Percentiles rank a stretch among this genome's conserved stretches.
phyloP scores from a whole-genome alignment of 2,113 vertebrate genomes.

The Empidonax alnorum region DNA sequence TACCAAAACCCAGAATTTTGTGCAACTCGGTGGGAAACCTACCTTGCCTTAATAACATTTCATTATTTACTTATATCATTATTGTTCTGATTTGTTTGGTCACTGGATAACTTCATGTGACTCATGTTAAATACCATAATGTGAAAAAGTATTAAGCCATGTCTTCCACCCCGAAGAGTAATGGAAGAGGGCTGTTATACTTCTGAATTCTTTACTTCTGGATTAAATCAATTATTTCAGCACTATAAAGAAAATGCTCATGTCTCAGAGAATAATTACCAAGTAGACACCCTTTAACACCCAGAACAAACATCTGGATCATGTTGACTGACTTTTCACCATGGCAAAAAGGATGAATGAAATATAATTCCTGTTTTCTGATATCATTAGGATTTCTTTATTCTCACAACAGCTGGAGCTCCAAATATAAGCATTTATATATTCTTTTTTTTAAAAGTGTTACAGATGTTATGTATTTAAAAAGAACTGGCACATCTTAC shows the following conservation, averaged over 20 bases:
- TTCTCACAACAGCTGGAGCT: constrained; percentile 67
- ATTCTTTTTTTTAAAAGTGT: background rate
- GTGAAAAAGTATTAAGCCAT: background rate
- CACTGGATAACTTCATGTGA: background rate
- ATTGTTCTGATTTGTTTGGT: background rate
- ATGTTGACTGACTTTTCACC: constrained; percentile 66
- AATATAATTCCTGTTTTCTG: constrained; percentile 75
- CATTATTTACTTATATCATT: background rate
- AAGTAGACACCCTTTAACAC: constrained; percentile 71
- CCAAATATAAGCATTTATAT: constrained; percentile 6
- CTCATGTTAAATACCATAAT: constrained; percentile 41
- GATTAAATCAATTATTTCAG: constrained; percentile 81
- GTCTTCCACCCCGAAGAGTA: constrained; percentile 35
- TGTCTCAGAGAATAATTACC: constrained; percentile 68
- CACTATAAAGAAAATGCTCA: constrained; percentile 65
- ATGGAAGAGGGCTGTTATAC: constrained; percentile 44
- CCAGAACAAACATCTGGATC: constrained; percentile 78
- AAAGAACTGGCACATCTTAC: constrained; percentile 3
- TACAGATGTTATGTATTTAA: constrained; percentile 46
- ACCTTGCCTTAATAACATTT: background rate
- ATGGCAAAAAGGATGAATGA: constrained; percentile 70
- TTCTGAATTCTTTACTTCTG: constrained; percentile 49
- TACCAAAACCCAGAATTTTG: background rate
- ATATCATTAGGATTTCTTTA: constrained; percentile 68
- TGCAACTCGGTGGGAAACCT: background rate